Conservation (phyloP, 2,113 vertebrate genomes). For the Xiphorhynchus elegans region DNA sequence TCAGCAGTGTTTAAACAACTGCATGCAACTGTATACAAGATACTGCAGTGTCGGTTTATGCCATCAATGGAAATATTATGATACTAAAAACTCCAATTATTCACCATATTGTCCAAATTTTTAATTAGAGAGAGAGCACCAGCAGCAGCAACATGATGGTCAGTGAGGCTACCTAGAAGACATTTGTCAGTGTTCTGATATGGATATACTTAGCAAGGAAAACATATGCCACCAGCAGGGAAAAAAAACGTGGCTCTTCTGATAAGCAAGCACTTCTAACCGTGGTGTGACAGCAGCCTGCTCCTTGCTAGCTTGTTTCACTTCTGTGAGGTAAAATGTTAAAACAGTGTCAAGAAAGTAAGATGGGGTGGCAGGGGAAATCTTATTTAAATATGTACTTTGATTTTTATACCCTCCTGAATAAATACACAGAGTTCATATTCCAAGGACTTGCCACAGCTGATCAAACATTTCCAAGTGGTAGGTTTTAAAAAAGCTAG, state of each 20-base stretch:
- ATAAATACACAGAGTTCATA: not conserved
- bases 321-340: not conserved
- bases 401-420: not conserved
- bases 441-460: not conserved
- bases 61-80: not conserved
- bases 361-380: not conserved
- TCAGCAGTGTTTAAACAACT: not conserved
- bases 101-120: not conserved
- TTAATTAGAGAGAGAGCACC: not conserved
- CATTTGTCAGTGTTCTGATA: not conserved
- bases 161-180: not conserved
- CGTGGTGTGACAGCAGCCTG: not conserved
- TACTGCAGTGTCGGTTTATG: not conserved
- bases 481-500: not conserved
- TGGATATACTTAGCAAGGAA: not conserved
- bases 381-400: constrained; percentile 7
- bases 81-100: not conserved
- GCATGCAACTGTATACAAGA: not conserved
- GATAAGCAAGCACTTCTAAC: not conserved
- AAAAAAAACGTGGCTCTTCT: not conserved
- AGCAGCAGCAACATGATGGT: not conserved
- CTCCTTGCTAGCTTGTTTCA: not conserved
- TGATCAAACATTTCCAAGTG: not conserved
- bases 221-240: not conserved
- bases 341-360: not conserved